A percentile compares a stretch with the other conserved stretches of the same genome.
phyloP scores from a whole-genome alignment of 2,888 invertebrate species.

The Xestia c-nigrum region DNA sequence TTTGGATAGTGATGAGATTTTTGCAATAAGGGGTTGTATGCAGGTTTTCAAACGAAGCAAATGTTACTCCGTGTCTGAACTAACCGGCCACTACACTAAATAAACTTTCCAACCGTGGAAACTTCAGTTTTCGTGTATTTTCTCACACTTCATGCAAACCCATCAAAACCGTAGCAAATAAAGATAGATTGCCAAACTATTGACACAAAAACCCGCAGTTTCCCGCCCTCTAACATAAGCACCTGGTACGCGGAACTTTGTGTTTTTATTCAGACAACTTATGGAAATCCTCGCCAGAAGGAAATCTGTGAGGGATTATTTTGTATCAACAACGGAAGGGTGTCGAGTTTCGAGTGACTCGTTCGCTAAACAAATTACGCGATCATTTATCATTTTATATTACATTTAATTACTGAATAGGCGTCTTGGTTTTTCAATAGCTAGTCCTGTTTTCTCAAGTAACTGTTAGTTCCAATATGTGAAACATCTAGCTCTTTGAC shows the following conservation, averaged over 20 bases:
- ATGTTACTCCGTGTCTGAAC: neutral
- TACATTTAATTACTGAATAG: neutral
- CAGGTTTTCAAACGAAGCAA: neutral
- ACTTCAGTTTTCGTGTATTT: conserved; percentile 17
- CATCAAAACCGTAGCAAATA: conserved; percentile 27
- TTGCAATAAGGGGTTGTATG: neutral
- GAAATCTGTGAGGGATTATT: conserved; percentile 18
- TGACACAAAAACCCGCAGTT: neutral
- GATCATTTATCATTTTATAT: conserved; percentile 32
- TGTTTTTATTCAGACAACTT: conserved; percentile 17
- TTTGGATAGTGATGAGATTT: neutral
- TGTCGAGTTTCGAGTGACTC: conserved; percentile 8
- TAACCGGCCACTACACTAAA: neutral
- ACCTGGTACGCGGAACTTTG: conserved; percentile 18
- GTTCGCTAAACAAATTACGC: conserved; percentile 27
- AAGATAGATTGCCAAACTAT: conserved; percentile 25
- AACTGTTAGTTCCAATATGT: neutral
- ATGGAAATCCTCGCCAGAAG: conserved; percentile 11
- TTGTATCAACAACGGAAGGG: conserved; percentile 20
- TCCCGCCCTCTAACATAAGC: neutral
- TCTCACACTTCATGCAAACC: neutral
- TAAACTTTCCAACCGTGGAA: neutral
- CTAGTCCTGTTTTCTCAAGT: neutral
- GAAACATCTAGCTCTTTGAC: neutral
- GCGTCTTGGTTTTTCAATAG: neutral